A percentile compares a stretch with the other conserved stretches of the same genome.
These are phyloP conservation scores for Paragorgia papillata DNA, from an alignment of 92 coral and sea anemone species.

Conservation along the genomic window DNA sequence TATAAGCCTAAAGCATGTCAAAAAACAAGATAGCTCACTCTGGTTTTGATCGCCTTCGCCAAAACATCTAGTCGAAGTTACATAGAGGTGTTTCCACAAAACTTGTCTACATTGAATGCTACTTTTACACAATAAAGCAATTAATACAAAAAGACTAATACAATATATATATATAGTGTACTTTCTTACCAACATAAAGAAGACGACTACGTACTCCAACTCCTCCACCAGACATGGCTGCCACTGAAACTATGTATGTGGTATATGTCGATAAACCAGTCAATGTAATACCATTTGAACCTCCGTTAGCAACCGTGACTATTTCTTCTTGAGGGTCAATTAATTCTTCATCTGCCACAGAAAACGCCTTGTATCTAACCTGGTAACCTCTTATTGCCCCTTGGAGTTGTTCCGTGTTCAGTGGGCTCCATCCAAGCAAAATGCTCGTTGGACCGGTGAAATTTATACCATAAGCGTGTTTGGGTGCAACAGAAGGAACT, in stretches of 20 bases:
- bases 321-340: not conserved
- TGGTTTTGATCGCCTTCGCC: no score
- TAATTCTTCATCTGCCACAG: conserved; percentile 60
- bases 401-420: conserved; percentile 51
- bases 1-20: no score
- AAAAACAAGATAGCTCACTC: no score
- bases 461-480: conserved; percentile 61
- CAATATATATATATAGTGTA: no score
- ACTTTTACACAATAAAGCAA: no score
- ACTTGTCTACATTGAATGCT: no score
- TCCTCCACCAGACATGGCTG: conserved; percentile 24
- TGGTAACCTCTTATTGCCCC: conserved; percentile 72
- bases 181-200: conserved; percentile 30
- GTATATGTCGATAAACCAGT: conserved; percentile 22
- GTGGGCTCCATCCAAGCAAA: conserved; percentile 64
- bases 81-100: no score
- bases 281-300: not conserved
- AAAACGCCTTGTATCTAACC: conserved; percentile 60
- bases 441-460: conserved; percentile 66
- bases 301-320: no score
- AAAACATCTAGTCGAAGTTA: no score
- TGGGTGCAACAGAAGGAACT: conserved; percentile 68
- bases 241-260: conserved; percentile 16
- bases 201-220: not conserved
- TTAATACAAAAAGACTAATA: no score